These are phyloP conservation scores for Luidia sarsii DNA, from an alignment of 53 echinoderm and acorn worm genomes.

Conservation along the genomic window DNA sequence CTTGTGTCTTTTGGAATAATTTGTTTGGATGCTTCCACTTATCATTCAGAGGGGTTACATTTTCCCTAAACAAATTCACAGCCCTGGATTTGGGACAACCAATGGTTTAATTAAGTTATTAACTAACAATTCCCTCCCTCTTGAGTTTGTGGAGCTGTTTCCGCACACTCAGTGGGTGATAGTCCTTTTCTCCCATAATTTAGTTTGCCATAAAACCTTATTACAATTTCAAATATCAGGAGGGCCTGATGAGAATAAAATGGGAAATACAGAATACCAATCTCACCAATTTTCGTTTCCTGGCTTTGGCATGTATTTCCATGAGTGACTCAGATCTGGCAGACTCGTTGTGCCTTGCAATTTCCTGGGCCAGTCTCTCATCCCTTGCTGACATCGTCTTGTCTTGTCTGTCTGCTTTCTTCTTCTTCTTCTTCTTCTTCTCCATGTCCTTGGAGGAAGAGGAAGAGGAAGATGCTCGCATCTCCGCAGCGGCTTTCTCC, in stretches of 20 bases:
- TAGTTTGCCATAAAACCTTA: no score
- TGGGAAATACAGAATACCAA: neutral
- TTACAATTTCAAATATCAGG: no score
- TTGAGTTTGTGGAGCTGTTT: no score
- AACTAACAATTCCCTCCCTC: no score
- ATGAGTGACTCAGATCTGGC: constrained; percentile 73
- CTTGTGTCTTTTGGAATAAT: no score
- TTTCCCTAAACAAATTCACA: no score
- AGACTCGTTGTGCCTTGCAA: constrained; percentile 61
- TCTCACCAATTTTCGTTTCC: constrained; percentile 85
- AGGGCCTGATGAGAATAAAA: neutral
- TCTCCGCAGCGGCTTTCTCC: constrained; percentile 36
- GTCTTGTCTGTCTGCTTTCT: constrained; percentile 19
- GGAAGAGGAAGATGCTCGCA: neutral
- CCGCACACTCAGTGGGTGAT: no score
- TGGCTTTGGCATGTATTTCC: constrained; percentile 82
- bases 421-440: constrained; percentile 31
- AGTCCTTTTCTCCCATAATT: no score
- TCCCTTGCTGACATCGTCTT: constrained; percentile 71
- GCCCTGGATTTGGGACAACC: no score
- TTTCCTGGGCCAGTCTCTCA: constrained; percentile 57
- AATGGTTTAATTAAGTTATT: no score
- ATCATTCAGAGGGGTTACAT: no score
- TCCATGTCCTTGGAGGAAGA: constrained; percentile 11
- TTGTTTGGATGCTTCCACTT: no score